Percentiles rank a stretch among this genome's conserved stretches.
Evolutionary conservation across 2,113 vertebrate species (phyloP).

Genomic region (Alosa alosa): DNA sequence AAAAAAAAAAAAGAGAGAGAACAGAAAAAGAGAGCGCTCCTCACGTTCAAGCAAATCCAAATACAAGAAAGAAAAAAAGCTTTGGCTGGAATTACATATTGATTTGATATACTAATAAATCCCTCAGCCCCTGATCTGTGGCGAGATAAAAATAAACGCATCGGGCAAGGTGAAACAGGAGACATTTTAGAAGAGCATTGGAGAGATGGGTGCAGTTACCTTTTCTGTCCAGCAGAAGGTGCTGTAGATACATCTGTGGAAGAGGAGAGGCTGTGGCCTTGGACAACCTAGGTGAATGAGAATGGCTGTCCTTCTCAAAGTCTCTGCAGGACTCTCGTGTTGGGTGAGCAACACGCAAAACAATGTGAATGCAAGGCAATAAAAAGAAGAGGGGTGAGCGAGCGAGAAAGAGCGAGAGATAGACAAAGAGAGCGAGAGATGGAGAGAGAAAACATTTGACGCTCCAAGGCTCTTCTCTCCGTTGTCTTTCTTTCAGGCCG

Average conservation of each 20-base stretch:
- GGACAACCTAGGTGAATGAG: not conserved
- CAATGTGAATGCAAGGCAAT: conserved; percentile 29
- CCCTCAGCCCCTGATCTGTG: conserved; percentile 45
- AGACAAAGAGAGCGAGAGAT: not conserved
- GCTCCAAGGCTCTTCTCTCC: conserved; percentile 29
- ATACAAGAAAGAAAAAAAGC: conserved; percentile 23
- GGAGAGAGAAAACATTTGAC: conserved; percentile 30
- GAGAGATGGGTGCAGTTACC: not conserved
- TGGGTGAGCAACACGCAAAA: conserved; percentile 11
- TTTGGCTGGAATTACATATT: conserved; percentile 48
- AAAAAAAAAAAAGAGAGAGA: not conserved
- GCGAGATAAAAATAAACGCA: conserved; percentile 47
- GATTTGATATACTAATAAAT: conserved; percentile 57
- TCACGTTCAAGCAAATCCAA: conserved; percentile 31
- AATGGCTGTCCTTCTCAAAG: not conserved
- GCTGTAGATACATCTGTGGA: conserved; percentile 22
- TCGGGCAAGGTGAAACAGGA: conserved; percentile 45
- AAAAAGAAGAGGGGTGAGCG: not conserved
- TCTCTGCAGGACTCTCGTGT: conserved; percentile 17
- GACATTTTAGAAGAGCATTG: conserved; percentile 1
- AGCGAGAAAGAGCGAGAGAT: not conserved
- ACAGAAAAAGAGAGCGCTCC: conserved; percentile 16
- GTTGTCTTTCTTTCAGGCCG: conserved; percentile 29
- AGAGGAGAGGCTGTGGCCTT: not conserved
- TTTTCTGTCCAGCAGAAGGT: conserved; percentile 22